Evolutionary conservation across 1,140 invertebrate species (phyloP).

Genomic region (Microplitis mediator): DNA sequence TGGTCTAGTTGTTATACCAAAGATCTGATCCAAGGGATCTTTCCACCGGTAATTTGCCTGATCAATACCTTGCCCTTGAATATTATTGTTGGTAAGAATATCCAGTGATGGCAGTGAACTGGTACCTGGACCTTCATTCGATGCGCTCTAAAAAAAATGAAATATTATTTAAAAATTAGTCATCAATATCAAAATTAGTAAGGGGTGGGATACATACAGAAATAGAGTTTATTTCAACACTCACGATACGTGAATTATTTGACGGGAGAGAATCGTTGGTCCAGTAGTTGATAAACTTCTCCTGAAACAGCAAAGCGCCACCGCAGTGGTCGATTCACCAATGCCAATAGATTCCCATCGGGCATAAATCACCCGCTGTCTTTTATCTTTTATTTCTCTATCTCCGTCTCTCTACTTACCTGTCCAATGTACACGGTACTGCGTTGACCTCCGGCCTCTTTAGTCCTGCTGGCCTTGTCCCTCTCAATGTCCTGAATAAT

Average conservation of each 20-base stretch:
- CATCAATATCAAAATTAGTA: constrained; percentile 10
- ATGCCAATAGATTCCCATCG: constrained; percentile 28
- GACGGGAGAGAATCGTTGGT: constrained; percentile 38
- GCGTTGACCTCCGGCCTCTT: constrained; percentile 50
- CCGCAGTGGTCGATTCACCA: constrained; percentile 31
- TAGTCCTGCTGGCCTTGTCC: constrained; percentile 50
- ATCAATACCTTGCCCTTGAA: constrained; percentile 38
- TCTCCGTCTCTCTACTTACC: constrained; percentile 42
- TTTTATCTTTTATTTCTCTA: constrained; percentile 17
- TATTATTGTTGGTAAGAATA: constrained; percentile 40
- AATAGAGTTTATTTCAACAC: constrained; percentile 56
- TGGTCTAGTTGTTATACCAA: constrained; percentile 55
- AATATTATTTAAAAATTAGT: not conserved
- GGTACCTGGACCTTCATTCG: constrained; percentile 37
- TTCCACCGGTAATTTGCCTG: constrained; percentile 55
- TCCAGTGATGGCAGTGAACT: constrained; percentile 38
- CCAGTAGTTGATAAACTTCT: constrained; percentile 60
- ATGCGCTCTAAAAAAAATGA: constrained; percentile 35
- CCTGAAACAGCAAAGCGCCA: constrained; percentile 47
- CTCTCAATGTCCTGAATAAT: constrained; percentile 51
- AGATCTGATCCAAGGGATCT: constrained; percentile 57
- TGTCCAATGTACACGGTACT: constrained; percentile 58
- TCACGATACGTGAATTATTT: constrained; percentile 47
- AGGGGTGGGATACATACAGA: constrained; percentile 45
- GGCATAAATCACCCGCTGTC: constrained; percentile 29